Conservation (phyloP, 2,797 vertebrate genomes). For the Gallinago stenura region DNA sequence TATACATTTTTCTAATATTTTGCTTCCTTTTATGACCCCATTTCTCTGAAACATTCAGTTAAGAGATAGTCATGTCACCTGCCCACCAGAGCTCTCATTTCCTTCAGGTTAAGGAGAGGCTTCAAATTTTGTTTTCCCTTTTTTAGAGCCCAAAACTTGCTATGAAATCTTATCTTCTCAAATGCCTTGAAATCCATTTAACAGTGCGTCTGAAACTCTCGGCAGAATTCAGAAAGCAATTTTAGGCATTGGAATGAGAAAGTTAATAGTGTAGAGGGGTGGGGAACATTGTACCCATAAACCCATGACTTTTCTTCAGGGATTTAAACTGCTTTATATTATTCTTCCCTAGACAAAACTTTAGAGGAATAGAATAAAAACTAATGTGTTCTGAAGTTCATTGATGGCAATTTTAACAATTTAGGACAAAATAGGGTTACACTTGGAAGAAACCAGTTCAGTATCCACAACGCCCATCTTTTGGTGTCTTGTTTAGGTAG, state of each 20-base stretch:
- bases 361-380: not conserved
- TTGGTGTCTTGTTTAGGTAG: not conserved
- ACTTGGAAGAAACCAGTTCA: not conserved
- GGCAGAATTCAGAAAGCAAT: conserved; percentile 61
- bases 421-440: not conserved
- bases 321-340: not conserved
- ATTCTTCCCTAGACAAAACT: not conserved
- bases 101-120: not conserved
- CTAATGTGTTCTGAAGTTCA: not conserved
- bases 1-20: accelerated
- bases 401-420: not conserved
- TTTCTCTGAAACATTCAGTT: not conserved
- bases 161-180: conserved; percentile 19
- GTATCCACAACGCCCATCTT: not conserved
- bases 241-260: conserved; percentile 67
- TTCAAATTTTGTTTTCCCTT: not conserved
- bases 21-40: not conserved
- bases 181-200: conserved; percentile 57
- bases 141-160: not conserved
- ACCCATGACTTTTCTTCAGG: not conserved
- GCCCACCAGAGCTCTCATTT: not conserved
- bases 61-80: not conserved
- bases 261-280: not conserved
- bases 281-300: not conserved
- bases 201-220: conserved; percentile 38